Evolutionary conservation across 1,140 invertebrate genomes (phyloP).

Genomic region (Drosophila prosaltans): DNA sequence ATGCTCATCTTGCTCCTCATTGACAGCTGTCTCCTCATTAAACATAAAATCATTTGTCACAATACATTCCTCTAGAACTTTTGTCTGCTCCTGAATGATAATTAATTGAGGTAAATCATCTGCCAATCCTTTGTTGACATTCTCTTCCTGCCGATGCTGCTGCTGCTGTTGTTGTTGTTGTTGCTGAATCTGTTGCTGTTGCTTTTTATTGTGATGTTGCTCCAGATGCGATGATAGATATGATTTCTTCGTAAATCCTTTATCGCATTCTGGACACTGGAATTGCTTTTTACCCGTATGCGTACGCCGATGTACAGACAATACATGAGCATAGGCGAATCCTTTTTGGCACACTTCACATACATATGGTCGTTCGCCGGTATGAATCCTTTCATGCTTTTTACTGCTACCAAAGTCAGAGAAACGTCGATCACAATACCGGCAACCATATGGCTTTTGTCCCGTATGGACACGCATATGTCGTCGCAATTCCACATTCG

Average conservation of each 20-base stretch:
- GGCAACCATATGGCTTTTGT: conserved; percentile 87
- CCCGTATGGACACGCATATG: conserved; percentile 82
- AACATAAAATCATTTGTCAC: conserved; percentile 75
- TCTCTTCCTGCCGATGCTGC: not conserved
- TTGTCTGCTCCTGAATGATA: conserved; percentile 40
- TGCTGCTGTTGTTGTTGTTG: not conserved
- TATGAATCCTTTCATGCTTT: conserved; percentile 89
- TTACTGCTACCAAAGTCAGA: conserved; percentile 86
- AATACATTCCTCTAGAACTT: conserved; percentile 72
- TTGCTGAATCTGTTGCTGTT: not conserved
- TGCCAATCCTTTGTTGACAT: too few species aligned
- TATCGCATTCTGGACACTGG: conserved; percentile 74
- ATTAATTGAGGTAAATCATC: not conserved
- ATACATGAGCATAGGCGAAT: conserved; percentile 87
- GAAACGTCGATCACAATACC: conserved; percentile 88
- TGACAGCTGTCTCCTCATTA: conserved; percentile 48
- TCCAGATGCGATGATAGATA: conserved; percentile 75
- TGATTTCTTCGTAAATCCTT: conserved; percentile 80
- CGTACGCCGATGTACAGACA: conserved; percentile 86
- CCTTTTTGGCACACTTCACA: conserved; percentile 89
- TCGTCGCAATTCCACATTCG: conserved; percentile 76
- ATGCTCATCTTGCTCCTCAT: conserved; percentile 2
- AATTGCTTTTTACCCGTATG: conserved; percentile 88
- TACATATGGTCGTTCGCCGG: conserved; percentile 89
- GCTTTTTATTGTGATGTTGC: conserved; percentile 46